Base-by-base conservation (phyloP, 2,113 vertebrate genomes). In the Megaceryle torquata region DNA sequence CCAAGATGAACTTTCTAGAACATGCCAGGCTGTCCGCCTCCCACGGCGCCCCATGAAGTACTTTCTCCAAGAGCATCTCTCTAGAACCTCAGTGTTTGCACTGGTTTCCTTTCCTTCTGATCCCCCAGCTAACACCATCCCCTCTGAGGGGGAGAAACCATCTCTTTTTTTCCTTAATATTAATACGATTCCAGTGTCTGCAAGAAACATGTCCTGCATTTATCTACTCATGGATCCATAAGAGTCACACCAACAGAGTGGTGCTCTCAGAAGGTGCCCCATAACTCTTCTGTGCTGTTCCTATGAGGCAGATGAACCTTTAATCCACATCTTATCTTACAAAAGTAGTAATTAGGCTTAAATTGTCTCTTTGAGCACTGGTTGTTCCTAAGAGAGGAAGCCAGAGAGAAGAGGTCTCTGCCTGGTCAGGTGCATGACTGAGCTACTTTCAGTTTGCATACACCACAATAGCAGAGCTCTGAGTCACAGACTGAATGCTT, bases 391-490 rank as follows among this genome's bases (percentile, higher is more conserved):
- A 2, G 1, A 74, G 10, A 20, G 20, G 22, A 64, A 59, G 14
- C 4, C 4, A 6, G 5, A 68, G 11, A 37, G 21, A 68, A 22
- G 9, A 24, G 39, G 26, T 65, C 39, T 70, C 44, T 48, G n/a
- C 18, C 33, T 5, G 15, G 24, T 35, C 85, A 86, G 44, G 17
- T 4, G 46, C 12, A 88, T 88, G 94, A 95, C 89, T 26, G 68
- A 94, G 91, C 84, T 95, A 79, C 87, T 96, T 95, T 88, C 94
- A 93, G 64, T 91, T 91, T 88, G 67, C 41, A 35, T 12, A 33
- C 28, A 75, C 24, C 19, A 29, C 11, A 24, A 26, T 0, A 61
- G 33, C 24, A 74, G 20, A 33, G 22, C 75, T 7, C 53, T 31
- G 25, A 13, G 1, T 39, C 28, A 61, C 21, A 17, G n/a, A 60